Conservation (phyloP, 2,888 invertebrate species). For the Halictus quadricinctus region DNA sequence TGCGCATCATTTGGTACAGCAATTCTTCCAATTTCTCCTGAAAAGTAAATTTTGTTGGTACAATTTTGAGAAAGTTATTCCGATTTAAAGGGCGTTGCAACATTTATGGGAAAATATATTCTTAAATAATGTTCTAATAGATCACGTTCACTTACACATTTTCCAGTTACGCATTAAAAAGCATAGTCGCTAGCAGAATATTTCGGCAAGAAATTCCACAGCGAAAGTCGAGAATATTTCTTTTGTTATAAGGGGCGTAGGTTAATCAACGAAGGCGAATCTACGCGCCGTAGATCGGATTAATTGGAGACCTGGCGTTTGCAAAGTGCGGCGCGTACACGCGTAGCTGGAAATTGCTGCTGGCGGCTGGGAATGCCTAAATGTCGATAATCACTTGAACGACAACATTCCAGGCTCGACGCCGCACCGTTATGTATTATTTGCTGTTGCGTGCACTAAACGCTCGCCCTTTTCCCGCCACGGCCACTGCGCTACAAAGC, state of each 20-base stretch:
- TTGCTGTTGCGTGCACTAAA: conserved; percentile 37
- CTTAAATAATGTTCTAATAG: too few relatives aligned
- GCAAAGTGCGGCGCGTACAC: conserved; percentile 29
- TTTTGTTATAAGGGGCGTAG: not conserved
- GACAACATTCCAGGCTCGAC: conserved; percentile 51
- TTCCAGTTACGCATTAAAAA: too few relatives aligned
- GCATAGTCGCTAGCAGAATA: too few relatives aligned
- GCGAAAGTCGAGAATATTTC: not conserved
- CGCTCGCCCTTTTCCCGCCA: not conserved
- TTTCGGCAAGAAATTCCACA: not conserved
- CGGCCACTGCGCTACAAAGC: conserved; percentile 15
- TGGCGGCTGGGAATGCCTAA: conserved; percentile 65
- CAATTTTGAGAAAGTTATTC: too few relatives aligned
- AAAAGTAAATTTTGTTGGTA: too few relatives aligned
- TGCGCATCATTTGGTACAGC: too few relatives aligned
- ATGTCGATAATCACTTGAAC: conserved; percentile 69
- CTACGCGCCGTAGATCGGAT: conserved; percentile 51
- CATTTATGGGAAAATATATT: too few relatives aligned
- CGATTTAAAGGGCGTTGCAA: too few relatives aligned
- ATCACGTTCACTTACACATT: too few relatives aligned
- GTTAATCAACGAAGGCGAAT: conserved; percentile 23
- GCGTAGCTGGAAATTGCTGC: conserved; percentile 61
- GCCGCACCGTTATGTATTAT: conserved; percentile 47
- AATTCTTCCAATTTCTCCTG: too few relatives aligned
- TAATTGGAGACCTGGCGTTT: conserved; percentile 54